phyloP scores from a whole-genome alignment of 2,888 invertebrate species.

The Elysia crispata region DNA sequence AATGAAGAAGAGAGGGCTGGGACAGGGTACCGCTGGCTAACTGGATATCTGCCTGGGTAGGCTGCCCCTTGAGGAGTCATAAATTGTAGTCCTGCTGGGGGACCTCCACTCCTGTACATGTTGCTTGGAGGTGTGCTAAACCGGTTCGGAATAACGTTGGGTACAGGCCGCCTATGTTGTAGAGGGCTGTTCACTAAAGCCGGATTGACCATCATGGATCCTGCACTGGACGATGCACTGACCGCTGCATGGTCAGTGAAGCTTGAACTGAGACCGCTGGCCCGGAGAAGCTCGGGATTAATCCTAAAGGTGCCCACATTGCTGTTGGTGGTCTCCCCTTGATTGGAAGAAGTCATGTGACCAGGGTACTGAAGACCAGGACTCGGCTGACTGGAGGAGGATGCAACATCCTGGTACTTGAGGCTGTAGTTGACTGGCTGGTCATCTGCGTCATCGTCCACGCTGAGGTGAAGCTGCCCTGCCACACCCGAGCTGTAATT shows the following conservation, averaged over 20 bases:
- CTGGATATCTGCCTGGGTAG: not conserved
- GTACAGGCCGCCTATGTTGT: constrained; percentile 36
- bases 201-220: not conserved
- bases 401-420: constrained; percentile 57
- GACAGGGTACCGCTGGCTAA: too few species aligned
- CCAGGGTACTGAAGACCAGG: too few species aligned
- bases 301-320: not conserved
- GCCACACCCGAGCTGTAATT: not conserved
- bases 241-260: not conserved
- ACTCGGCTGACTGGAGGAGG: too few species aligned
- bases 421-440: constrained; percentile 71
- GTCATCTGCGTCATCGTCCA: constrained; percentile 50
- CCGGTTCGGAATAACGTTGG: constrained; percentile 49
- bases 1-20: constrained; percentile 16
- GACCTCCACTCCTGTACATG: not conserved
- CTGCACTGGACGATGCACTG: not conserved
- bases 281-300: not conserved
- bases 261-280: too few species aligned
- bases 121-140: constrained; percentile 46
- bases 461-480: constrained; percentile 9
- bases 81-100: not conserved
- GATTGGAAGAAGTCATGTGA: too few species aligned
- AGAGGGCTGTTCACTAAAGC: not conserved
- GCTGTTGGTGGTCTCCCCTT: not conserved
- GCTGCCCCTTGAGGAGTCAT: constrained; percentile 5